Base-by-base conservation (phyloP, 2,113 vertebrate genomes). In the Toxostoma redivivum region DNA sequence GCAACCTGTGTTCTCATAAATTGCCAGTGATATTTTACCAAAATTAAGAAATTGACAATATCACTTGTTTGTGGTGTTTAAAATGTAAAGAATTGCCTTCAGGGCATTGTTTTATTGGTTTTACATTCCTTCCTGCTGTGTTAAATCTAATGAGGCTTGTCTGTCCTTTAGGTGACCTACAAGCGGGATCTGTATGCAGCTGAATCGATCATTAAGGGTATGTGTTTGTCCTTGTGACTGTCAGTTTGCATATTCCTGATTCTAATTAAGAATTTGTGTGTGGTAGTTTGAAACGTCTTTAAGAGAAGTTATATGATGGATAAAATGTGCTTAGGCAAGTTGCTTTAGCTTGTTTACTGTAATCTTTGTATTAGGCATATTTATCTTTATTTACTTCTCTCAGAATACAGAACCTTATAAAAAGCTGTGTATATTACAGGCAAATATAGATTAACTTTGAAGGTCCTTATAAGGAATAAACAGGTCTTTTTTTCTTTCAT, bases 151-250 rank as follows among this genome's bases (percentile, higher is more conserved):
- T 96, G 86, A 95, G 90, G 35, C 94, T 97, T 94, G 91, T 98
- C 92, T 99, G 95, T 97, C 97, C 96, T 97, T 72, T 96, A 99
- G 99, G 99, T 99, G 92, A 99, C 99, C 95, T 99, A 99, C 98
- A 99, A 98, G 95, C 93, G 98, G 88, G 99, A 99, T 98, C 97
- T 99, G 94, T 99, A 98, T 96, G 99, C 99, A 65, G 99, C 99
- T 74, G 99, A 99, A 97, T 99, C 98, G 10, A 98, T 99, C 92
- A 98, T 99, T 98, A 99, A 99, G 98, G 99, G 99, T 99, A 98
- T 81, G 98, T 97, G 56, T 95, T 95, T 42, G 35, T 95, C 95
- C 88, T 97, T 96, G 57, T 80, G 64, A 66, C 87, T 97, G 72
- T 94, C 81, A 86, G 64, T 96, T 96, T 94, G 77, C 85, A 38